Evolutionary conservation across 2,888 invertebrate species (phyloP).

Genomic region (Parnassius glacialis): DNA sequence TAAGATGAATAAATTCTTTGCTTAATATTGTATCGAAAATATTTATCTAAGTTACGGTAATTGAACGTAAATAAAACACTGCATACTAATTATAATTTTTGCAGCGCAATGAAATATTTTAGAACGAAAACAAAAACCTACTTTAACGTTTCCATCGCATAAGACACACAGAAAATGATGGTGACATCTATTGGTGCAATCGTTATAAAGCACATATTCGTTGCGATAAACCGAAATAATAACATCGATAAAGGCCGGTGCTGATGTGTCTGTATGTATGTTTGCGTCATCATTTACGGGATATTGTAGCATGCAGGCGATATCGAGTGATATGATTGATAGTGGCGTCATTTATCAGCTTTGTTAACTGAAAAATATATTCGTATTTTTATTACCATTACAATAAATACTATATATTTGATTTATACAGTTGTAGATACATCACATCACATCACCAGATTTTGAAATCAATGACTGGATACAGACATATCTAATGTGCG

Average conservation of each 20-base stretch:
- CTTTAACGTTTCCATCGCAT: background rate
- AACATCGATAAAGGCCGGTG: conserved; percentile 31
- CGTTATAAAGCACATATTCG: conserved; percentile 10
- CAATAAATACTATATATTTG: no score
- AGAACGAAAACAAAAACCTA: background rate
- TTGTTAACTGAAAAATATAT: conserved; percentile 7
- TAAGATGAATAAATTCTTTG: no score
- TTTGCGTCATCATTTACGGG: conserved; percentile 25
- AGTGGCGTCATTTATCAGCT: conserved; percentile 20
- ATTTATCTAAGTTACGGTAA: no score
- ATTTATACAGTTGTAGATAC: no score
- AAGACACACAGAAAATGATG: conserved; percentile 1
- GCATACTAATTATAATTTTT: no score
- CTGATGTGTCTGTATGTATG: conserved; percentile 40
- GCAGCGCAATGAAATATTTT: no score
- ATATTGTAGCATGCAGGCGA: conserved; percentile 25
- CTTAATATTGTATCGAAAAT: no score
- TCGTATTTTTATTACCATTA: background rate
- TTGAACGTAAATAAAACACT: no score
- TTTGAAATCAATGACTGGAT: no score
- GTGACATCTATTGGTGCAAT: conserved; percentile 1
- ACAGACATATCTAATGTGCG: no score
- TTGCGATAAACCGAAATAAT: conserved; percentile 16
- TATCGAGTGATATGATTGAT: conserved; percentile 23
- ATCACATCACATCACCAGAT: no score